Evolutionary conservation across 2,888 invertebrate species (phyloP).

Genomic region (Lycaena phlaeas): DNA sequence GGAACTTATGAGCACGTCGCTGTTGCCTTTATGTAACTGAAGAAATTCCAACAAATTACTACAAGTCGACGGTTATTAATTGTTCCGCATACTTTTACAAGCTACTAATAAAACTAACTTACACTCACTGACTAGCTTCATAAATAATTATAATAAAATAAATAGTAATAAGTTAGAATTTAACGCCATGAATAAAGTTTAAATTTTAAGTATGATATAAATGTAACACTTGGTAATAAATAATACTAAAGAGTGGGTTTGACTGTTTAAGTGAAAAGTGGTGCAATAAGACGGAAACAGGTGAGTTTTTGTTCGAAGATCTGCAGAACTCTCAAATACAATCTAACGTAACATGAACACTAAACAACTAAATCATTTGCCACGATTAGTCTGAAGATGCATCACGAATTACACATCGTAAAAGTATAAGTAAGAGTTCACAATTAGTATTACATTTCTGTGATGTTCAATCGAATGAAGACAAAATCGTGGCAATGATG

Average conservation of each 20-base stretch:
- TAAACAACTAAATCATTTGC: constrained; percentile 63
- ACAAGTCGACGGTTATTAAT: background rate
- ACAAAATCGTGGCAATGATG: constrained; percentile 43
- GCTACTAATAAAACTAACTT: constrained; percentile 30
- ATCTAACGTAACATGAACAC: constrained; percentile 70
- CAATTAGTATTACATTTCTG: constrained; percentile 12
- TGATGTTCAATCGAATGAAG: constrained; percentile 18
- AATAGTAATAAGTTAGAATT: constrained; percentile 42
- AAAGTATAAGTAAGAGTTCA: constrained; percentile 4
- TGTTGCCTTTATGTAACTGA: background rate
- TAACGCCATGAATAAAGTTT: constrained; percentile 28
- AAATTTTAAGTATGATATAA: constrained; percentile 19
- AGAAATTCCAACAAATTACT: background rate
- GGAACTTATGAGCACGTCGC: background rate
- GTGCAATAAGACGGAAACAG: constrained; percentile 56
- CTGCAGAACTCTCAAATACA: constrained; percentile 50
- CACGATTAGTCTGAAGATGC: constrained; percentile 39
- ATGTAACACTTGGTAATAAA: constrained; percentile 18
- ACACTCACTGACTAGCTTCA: constrained; percentile 63
- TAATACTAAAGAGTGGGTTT: constrained; percentile 34
- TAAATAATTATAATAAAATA: constrained; percentile 40
- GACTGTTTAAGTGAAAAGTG: constrained; percentile 31
- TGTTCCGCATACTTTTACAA: constrained; percentile 1
- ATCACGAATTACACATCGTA: constrained; percentile 5
- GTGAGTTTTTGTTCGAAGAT: constrained; percentile 42